These are phyloP conservation scores for Elachura formosa DNA, from an alignment of 2,113 vertebrate species.

Conservation along the genomic window DNA sequence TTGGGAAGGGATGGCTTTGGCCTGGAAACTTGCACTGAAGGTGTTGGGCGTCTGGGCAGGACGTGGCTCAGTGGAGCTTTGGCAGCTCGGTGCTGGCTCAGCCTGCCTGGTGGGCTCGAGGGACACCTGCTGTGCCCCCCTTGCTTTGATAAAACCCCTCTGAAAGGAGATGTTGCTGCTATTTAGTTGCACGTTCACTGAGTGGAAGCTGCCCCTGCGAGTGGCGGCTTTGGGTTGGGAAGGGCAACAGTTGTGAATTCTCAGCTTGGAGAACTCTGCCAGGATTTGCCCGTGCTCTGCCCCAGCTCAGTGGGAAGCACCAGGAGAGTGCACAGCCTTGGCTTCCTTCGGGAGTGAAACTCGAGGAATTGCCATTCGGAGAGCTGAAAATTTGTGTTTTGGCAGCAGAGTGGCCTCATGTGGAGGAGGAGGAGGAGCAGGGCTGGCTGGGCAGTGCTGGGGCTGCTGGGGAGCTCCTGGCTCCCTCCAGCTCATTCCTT, in stretches of 20 bases:
- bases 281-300: rapidly evolving
- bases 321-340: not conserved
- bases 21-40: not conserved
- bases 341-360: not conserved
- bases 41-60: not conserved
- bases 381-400: not conserved
- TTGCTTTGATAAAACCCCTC: not conserved
- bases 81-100: rapidly evolving
- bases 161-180: not conserved
- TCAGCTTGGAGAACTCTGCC: not conserved
- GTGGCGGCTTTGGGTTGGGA: not conserved
- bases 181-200: rapidly evolving
- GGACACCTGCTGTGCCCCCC: not conserved
- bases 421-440: not conserved
- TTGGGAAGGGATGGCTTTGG: not conserved
- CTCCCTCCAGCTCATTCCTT: not conserved
- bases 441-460: not conserved
- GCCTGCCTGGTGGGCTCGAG: not conserved
- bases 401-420: not conserved
- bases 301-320: not conserved
- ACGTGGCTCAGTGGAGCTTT: rapidly evolving
- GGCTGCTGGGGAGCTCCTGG: not conserved
- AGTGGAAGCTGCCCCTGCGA: rapidly evolving
- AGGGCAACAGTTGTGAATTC: not conserved
- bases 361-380: not conserved